Evolutionary conservation across 1,140 invertebrate species (phyloP), one percentile per base, ranked within the genome.

Genomic region (Drosophila nigromelanica): DNA sequence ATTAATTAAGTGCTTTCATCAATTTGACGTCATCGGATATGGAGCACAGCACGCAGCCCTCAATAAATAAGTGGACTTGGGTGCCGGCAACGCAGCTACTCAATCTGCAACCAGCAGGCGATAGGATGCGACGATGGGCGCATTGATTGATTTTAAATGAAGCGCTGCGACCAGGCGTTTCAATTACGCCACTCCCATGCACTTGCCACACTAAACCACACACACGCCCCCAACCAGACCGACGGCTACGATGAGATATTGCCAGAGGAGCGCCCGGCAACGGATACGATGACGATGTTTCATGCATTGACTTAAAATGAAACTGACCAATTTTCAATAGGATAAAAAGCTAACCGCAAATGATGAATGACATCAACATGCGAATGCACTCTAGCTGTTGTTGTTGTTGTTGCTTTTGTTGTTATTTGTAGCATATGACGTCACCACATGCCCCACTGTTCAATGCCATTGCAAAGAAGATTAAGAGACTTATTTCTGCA

Each of bases 71-170:
- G 24, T 18, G 4, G 40, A 14, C 21, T 11, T 11, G 47, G 30
- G 12, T 33, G 54, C 45, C 27, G 39, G 72, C 51, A 14, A 43
- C 37, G 18, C 58, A 51, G 45, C 51, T 75, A 37, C 61, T 58
- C 52, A 51, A 58, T 68, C 47, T 56, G 15, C 5, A n/a, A 43
- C 33, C 21, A 30, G 55, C 35, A 33, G 58, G 30, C 60, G 68
- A 76, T 63, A 60, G 40, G 60, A 70, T 45, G 64, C 55, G 59
- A 58, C 43, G 58, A 72, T 78, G 61, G 30, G 37, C 70, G 75
- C 75, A 77, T 64, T 87, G 82, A 87, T 87, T 86, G 81, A 74
- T 78, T 85, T 85, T 12, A 73, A 86, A 77, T 78, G 71, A 66
- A 80, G 45, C 37, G 42, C 42, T 39, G 42, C 42, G 64, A 27